phyloP scores from a whole-genome alignment of 2,113 vertebrate genomes.

The Pluvialis apricaria region DNA sequence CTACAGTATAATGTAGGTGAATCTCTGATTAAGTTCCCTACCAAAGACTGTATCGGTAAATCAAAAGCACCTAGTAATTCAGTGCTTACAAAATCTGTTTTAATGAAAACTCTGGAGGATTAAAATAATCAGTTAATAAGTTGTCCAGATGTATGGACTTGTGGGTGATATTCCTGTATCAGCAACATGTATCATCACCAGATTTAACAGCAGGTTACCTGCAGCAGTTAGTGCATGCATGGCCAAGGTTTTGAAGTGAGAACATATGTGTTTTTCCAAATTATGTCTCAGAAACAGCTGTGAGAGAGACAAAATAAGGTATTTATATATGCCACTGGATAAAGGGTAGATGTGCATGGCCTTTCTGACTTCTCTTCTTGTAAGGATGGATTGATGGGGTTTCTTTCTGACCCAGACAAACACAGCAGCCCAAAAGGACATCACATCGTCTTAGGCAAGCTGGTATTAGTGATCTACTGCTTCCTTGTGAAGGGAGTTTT shows the following conservation, averaged over 20 bases:
- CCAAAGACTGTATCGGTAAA: neutral
- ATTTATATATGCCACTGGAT: neutral
- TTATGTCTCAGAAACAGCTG: slow-evolving; percentile 24
- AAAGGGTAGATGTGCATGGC: neutral
- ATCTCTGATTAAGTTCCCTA: neutral
- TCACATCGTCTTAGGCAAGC: neutral
- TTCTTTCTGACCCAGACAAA: neutral
- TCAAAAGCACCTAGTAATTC: slow-evolving; percentile 18
- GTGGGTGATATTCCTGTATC: slow-evolving; percentile 28
- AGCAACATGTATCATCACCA: slow-evolving; percentile 21
- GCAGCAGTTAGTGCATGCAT: neutral
- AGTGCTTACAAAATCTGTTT: neutral
- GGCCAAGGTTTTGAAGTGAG: neutral
- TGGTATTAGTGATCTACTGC: neutral
- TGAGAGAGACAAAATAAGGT: slow-evolving; percentile 30
- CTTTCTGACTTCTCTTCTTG: neutral
- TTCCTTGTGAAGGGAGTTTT: neutral
- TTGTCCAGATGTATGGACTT: neutral
- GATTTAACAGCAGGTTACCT: slow-evolving; percentile 27
- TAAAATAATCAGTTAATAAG: slow-evolving; percentile 36
- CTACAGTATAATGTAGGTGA: neutral
- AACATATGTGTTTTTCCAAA: slow-evolving; percentile 31
- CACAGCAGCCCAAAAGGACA: neutral
- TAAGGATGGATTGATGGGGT: neutral
- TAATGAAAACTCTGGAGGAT: slow-evolving; percentile 22